phyloP scores from a whole-genome alignment of 1,140 invertebrate species.

The Leptonema lineaticorne region DNA sequence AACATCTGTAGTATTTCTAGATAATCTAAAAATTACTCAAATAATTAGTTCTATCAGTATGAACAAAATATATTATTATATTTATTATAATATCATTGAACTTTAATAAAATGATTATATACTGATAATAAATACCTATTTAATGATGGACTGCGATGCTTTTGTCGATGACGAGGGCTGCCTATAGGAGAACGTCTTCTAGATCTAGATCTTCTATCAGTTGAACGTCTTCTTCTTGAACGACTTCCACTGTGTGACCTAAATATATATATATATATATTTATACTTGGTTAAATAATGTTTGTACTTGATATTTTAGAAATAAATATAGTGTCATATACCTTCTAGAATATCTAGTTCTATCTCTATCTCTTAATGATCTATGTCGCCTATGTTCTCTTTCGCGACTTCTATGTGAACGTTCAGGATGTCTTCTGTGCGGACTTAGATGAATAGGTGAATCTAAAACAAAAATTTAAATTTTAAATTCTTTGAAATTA shows the following conservation, averaged over 20 bases:
- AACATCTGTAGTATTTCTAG: not conserved
- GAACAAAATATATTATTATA: not conserved
- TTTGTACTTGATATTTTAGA: not conserved
- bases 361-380: constrained; percentile 9
- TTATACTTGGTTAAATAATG: not conserved
- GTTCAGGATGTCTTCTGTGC: constrained; percentile 9
- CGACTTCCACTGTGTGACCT: constrained; percentile 32
- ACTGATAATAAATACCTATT: constrained; percentile 4
- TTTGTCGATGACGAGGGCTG: constrained; percentile 46
- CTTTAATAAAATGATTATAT: not conserved
- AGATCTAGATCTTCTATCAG: constrained; percentile 53
- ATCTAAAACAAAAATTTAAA: constrained; percentile 18
- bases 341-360: constrained; percentile 15
- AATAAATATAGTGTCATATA: not conserved
- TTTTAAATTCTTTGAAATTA: no score
- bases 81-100: not conserved
- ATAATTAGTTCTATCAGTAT: not conserved
- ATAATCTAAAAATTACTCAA: not conserved
- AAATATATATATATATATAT: not conserved
- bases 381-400: constrained; percentile 13
- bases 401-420: constrained; percentile 23
- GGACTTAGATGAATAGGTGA: constrained; percentile 28
- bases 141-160: constrained; percentile 47
- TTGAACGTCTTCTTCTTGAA: constrained; percentile 45
- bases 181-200: constrained; percentile 48